Conservation (phyloP, 1,140 invertebrate genomes). For the Gryllus bimaculatus region DNA sequence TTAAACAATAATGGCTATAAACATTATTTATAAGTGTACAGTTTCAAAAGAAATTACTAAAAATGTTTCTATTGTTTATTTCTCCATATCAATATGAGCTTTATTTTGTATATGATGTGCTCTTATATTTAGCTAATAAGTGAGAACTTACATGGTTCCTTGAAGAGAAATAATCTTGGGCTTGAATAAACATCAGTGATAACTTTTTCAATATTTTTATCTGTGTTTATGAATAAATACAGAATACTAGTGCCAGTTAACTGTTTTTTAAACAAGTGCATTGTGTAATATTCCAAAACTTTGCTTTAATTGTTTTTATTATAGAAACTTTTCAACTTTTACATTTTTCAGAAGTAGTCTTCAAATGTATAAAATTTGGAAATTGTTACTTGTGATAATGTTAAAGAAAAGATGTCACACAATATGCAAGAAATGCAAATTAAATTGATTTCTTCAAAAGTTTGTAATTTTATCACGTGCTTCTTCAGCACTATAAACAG, state of each 20-base stretch:
- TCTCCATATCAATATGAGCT: not conserved
- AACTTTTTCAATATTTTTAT: not conserved
- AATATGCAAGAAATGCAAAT: too few species aligned
- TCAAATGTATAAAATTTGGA: too few species aligned
- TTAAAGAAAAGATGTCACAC: too few species aligned
- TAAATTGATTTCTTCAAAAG: too few species aligned
- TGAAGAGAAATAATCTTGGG: not conserved
- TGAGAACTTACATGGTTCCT: not conserved
- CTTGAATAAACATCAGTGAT: not conserved
- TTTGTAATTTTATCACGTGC: too few species aligned
- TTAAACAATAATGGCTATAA: not conserved
- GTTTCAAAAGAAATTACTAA: not conserved
- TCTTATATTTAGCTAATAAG: not conserved
- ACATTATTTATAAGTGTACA: not conserved
- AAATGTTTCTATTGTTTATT: not conserved
- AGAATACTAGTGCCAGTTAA: too few species aligned
- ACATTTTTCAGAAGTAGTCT: too few species aligned
- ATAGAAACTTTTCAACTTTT: not conserved
- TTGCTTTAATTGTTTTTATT: not conserved
- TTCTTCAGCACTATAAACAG: too few species aligned
- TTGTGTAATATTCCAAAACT: not conserved
- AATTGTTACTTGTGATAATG: too few species aligned
- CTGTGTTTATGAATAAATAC: not conserved
- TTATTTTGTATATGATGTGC: not conserved
- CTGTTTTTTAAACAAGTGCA: too few species aligned